Evolutionary conservation across 2,113 vertebrate genomes (phyloP), one percentile per base, ranked within the genome.

Genomic region (Uria lomvia): DNA sequence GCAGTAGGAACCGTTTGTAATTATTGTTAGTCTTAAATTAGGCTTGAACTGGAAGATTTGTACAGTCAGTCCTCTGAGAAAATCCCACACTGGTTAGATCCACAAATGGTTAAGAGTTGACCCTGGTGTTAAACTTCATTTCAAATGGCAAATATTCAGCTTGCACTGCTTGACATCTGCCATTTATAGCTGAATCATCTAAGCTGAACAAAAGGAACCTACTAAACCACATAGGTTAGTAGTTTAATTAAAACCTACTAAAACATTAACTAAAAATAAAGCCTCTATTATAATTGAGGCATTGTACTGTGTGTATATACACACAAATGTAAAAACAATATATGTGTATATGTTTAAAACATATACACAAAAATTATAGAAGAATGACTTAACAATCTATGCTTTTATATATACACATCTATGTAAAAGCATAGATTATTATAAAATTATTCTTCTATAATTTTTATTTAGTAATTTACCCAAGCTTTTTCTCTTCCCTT

Each of bases 61-160:
- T 74, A 66, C 26, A 58, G 17, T 14, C 50, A 75, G 43, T 75
- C 66, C 58, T 91, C 34, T 53, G 59, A 88, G 81, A 76, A 81
- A 87, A 92, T 43, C 45, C 32, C 32, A 58, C 42, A 75, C 38
- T 53, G 32, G 11, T 68, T 47, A 90, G 45, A 86, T 27, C 18
- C 45, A 86, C n/a, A 79, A 92, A 95, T 3, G 4, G 53, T 70
- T 73, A 86, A 82, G 29, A 73, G 58, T 40, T 88, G 85, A 87
- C 82, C 62, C 40, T 62, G 34, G n/a, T 76, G 81, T 93, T 95
- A 82, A 93, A 85, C 67, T 94, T 86, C 15, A 94, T 92, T 96
- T 93, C 75, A 83, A 86, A 93, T 34, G 8, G 78, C 88, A 96
- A 96, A 91, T 88, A 94, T 17, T 92, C 88, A 83, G 26, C 92